Evolutionary conservation across 1,140 invertebrate species (phyloP), one percentile per base, ranked within the genome.

Genomic region (Rhizoglyphus robini): DNA sequence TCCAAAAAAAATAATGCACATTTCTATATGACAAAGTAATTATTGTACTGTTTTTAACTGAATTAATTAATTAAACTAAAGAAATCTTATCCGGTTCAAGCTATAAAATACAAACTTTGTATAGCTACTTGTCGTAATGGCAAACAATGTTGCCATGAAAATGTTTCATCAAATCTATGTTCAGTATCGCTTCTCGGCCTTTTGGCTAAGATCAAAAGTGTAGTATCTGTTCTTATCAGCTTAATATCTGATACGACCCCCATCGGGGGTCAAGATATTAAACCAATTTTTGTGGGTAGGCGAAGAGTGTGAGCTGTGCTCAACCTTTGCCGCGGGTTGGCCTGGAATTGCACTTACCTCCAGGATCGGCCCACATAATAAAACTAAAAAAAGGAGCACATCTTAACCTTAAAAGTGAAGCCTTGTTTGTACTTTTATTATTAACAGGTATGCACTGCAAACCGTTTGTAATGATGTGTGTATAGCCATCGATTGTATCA

Each of bases 121-220:
- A 8, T 41, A 41, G 36, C 8, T 41, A 18, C 36, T 18, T 41
- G 36, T 41, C 8, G 18, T 41, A 41, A 41, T 18, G 36, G 18
- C 8, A 41, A 41, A 41, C 36, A 11, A 41, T 41, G 18, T 41
- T 11, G 36, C 8, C 8, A 41, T 41, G 18, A 11, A 8, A 8
- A 41, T 18, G 36, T n/a, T n/a, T 41, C 8, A 41, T 62, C 29
- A 68, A 67, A 11, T 63, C 70, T 5, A 27, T 32, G 51, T 27
- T 59, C 57, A 4, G 15, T 60, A 60, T 60, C 58, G 58, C 58
- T 60, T 60, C 58, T 60, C 2, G 58, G 4, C 58, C 57, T 59
- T 59, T 60, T 60, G 58, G 58, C 58, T 60, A 60, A 60, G 58
- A 60, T 60, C 58, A 60, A 60, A 60, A 34, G 58, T 60, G 58